Percentiles rank a stretch among this genome's conserved stretches.
Evolutionary conservation across 2,113 vertebrate genomes (phyloP).

Genomic region (Hoplias malabaricus): DNA sequence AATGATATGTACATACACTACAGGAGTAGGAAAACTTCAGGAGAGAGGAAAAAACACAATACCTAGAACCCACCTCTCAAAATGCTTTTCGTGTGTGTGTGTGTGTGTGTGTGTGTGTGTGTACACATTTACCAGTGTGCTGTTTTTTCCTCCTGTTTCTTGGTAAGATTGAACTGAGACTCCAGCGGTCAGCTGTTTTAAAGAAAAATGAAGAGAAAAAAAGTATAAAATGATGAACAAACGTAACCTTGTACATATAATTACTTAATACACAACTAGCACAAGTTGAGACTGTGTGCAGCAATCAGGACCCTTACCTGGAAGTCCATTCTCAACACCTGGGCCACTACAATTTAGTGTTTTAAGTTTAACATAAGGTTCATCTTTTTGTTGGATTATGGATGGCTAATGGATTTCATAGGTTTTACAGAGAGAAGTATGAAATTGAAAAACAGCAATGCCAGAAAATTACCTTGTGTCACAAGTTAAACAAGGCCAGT

Average conservation of each 20-base stretch:
- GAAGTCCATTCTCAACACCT: too few species aligned
- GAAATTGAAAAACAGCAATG: too few species aligned
- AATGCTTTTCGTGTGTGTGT: background rate
- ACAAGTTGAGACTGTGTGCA: background rate
- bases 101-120: background rate
- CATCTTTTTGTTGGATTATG: too few species aligned
- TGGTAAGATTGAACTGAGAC: conserved; percentile 52
- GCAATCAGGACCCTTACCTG: too few species aligned
- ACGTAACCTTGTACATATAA: background rate
- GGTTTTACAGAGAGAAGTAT: too few species aligned
- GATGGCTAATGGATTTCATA: too few species aligned
- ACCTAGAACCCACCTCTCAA: background rate
- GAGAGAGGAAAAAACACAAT: conserved; percentile 53
- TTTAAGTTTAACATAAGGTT: too few species aligned
- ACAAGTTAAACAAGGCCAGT: too few species aligned
- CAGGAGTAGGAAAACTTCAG: background rate
- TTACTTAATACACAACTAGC: background rate
- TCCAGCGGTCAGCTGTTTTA: conserved; percentile 51
- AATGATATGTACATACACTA: too few species aligned
- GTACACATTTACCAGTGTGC: conserved; percentile 24
- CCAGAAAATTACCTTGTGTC: too few species aligned
- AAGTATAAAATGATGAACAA: too few species aligned
- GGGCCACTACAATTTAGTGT: too few species aligned
- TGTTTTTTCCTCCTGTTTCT: conserved; percentile 47
- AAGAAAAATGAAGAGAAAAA: background rate